Evolutionary conservation across 2,113 vertebrate genomes (phyloP).

Genomic region (Nanorana parkeri): DNA sequence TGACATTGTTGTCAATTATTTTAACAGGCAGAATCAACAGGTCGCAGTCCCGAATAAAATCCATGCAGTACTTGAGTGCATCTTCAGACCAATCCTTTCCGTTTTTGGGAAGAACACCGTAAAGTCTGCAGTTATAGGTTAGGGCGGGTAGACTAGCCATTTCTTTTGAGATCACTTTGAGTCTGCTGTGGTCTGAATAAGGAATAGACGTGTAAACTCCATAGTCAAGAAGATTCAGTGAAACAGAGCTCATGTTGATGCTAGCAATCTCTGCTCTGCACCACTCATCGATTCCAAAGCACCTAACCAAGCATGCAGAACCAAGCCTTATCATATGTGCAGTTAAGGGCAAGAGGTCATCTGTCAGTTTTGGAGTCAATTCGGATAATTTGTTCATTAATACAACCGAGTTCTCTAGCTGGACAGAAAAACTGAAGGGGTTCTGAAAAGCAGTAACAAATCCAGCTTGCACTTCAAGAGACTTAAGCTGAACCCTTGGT

Average conservation of each 20-base stretch:
- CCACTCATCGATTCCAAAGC: conserved; percentile 72
- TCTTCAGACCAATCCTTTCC: conserved; percentile 77
- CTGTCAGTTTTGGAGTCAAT: conserved; percentile 73
- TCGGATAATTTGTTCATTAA: conserved; percentile 70
- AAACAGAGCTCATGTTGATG: conserved; percentile 62
- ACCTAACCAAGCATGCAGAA: conserved; percentile 74
- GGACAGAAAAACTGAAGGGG: conserved; percentile 80
- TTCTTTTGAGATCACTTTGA: conserved; percentile 76
- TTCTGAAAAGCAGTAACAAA: conserved; percentile 73
- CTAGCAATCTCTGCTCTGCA: conserved; percentile 79
- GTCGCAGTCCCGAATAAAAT: conserved; percentile 70
- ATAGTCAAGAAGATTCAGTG: conserved; percentile 79
- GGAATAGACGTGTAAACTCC: conserved; percentile 72
- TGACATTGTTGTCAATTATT: conserved; percentile 59
- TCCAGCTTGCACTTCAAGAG: conserved; percentile 67
- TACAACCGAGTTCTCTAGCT: conserved; percentile 74
- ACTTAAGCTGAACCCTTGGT: conserved; percentile 65
- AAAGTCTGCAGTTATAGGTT: conserved; percentile 75
- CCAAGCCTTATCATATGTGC: conserved; percentile 70
- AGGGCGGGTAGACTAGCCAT: conserved; percentile 73
- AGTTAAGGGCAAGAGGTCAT: conserved; percentile 68
- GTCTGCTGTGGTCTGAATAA: conserved; percentile 63
- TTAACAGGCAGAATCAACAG: conserved; percentile 77
- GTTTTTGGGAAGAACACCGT: conserved; percentile 70
- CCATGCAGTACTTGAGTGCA: conserved; percentile 72